These are phyloP conservation scores for Pipistrellus pygmaeus DNA, from an alignment of 2,797 vertebrate species.

Conservation along the genomic window DNA sequence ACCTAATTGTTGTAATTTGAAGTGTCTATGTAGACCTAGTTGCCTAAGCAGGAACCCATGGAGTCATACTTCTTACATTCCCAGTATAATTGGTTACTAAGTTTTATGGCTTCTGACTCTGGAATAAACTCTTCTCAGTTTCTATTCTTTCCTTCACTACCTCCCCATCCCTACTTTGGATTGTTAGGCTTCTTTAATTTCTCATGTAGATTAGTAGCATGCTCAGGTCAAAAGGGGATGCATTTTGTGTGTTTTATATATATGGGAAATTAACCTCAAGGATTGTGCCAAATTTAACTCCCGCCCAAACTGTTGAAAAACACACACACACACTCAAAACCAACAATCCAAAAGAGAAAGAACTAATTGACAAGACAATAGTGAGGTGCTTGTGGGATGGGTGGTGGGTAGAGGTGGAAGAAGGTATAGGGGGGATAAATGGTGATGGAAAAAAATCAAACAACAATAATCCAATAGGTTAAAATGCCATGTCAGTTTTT, in stretches of 20 bases:
- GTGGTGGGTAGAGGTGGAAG: too few species aligned
- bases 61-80: not conserved
- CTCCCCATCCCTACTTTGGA: not conserved
- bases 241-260: constrained; percentile 23
- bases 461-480: constrained; percentile 1
- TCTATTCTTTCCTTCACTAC: not conserved
- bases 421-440: too few species aligned
- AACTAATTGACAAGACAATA: too few species aligned
- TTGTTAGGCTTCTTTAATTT: constrained; percentile 27
- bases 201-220: constrained; percentile 7
- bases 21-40: not conserved
- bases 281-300: constrained; percentile 38
- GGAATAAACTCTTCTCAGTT: not conserved
- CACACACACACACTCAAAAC: not conserved
- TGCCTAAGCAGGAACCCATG: not conserved
- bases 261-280: constrained; percentile 16
- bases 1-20: constrained; percentile 60
- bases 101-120: constrained; percentile 41
- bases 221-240: constrained; percentile 39
- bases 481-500: constrained; percentile 56
- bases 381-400: too few species aligned
- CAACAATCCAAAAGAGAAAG: not conserved
- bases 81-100: not conserved
- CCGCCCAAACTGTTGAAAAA: constrained; percentile 52
- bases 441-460: not conserved